Evolutionary conservation across 1,140 invertebrate species (phyloP), one percentile per base, ranked within the genome.

Genomic region (Pseudobourletiella spinata): DNA sequence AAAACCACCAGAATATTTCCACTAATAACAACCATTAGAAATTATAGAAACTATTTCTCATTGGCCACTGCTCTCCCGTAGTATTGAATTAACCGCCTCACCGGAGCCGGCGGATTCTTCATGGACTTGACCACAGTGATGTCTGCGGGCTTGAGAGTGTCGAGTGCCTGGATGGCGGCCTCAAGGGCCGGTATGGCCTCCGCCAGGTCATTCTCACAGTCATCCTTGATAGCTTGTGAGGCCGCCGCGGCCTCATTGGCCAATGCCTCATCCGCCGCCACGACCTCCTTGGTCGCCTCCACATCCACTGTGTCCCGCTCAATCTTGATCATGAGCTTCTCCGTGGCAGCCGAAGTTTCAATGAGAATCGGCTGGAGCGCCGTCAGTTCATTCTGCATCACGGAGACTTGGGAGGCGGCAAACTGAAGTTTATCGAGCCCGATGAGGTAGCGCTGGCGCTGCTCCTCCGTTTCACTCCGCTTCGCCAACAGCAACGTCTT

Each of bases 261-360:
- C 15, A 96, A 79, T 1, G 92, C 91, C 79, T 96, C 92, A 76
- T 97, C 94, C 1, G 93, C 93, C 0, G 88, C 93, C 71, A 89
- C 94, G 25, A 91, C 86, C 79, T 97, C 93, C 75, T 96, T 96
- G 71, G 92, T 91, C 2, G 90, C 90, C 77, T 98, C 95, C 0
- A 97, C 95, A 67, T 95, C 86, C 0, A 97, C 86, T 0, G 95
- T 98, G 69, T 99, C 95, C 73, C 95, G 88, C 74, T 98, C 95
- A 65, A 98, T 98, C 77, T 92, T 89, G n/a, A 94, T 87, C 91
- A 95, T 95, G 2, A 95, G 80, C 66, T 87, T 88, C 73, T 95
- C 95, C 1, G 95, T 97, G 64, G 91, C 85, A 54, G 87, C 87
- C 0, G 93, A 96, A 3, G 95, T 91, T 8, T 88, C 83, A n/a